Base-by-base conservation (phyloP, 1,140 invertebrate genomes). In the Catajapyx aquilonaris region DNA sequence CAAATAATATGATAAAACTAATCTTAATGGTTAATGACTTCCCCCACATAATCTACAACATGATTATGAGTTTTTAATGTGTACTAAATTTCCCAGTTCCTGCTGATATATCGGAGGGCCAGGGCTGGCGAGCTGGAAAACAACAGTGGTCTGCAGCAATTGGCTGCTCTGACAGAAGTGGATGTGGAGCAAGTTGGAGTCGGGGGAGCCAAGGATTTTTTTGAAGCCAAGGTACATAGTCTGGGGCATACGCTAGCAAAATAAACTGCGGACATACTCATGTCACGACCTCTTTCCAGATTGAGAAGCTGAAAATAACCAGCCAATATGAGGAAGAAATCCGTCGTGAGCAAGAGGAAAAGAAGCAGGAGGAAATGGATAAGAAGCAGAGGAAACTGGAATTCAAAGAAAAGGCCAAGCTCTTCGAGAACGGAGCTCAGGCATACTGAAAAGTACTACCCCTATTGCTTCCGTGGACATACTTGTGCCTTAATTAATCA, bases 321-420 rank as follows among this genome's bases (percentile, higher is more conserved):
- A 84, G 71, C 47, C 85, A 85, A 57, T 87, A 87, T 54, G 80
- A 85, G 48, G 70, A 79, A 44, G 84, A 88, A 58, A 85, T 88
- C 31, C 65, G 75, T 35, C 68, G 74, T 51, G 84, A 88, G 54
- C 79, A 88, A 50, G 81, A 88, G 50, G 78, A 85, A 46, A 68
- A 75, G 47, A 73, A 72, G 41, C 64, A 73, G 13, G 66, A 76
- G 48, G 76, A 81, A 41, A 76, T 84, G 49, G 77, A 86, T 45
- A 76, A 69, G 48, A 76, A 73, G 9, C 57, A 69, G 21, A 61
- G 81, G 35, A 68, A 71, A 48, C 70, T 71, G 46, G 70, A 73
- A 46, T 88, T 88, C 51, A 73, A 77, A 53, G 70, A 86, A 54
- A 81, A 81, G 57, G 76, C 81, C 13, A 75, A 79, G 16, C 57